A percentile compares a stretch with the other conserved stretches of the same genome.
phyloP scores from a whole-genome alignment of 2,797 vertebrate genomes.

The Arnoldichthys spilopterus region DNA sequence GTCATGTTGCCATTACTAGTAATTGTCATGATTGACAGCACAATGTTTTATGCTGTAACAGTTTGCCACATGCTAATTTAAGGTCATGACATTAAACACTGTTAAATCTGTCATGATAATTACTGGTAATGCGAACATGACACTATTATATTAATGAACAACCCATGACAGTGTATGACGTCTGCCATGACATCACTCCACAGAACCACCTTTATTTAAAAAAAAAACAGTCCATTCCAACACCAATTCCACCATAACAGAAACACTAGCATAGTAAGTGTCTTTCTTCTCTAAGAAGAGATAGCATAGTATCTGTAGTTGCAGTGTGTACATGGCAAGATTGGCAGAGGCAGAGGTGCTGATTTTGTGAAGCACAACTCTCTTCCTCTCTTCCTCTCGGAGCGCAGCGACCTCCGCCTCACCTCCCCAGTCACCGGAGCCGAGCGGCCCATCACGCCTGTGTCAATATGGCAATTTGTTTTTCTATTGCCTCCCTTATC shows the following conservation, averaged over 20 bases:
- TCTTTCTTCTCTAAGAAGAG: slow-evolving; percentile 24
- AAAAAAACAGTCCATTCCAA: not conserved
- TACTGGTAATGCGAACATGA: too few relatives aligned
- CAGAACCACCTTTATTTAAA: not conserved
- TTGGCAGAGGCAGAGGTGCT: slow-evolving; percentile 49
- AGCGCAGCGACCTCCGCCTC: slow-evolving; percentile 70
- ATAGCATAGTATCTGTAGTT: slow-evolving; percentile 36
- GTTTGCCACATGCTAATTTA: too few relatives aligned
- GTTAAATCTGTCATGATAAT: too few relatives aligned
- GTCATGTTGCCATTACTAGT: too few relatives aligned
- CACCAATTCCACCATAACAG: slow-evolving; percentile 11
- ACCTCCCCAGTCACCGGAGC: slow-evolving; percentile 75
- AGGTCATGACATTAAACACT: too few relatives aligned
- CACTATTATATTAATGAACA: too few relatives aligned
- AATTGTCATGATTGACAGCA: too few relatives aligned
- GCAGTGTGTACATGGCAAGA: slow-evolving; percentile 38
- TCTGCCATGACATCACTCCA: not conserved
- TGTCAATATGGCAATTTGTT: slow-evolving; percentile 83
- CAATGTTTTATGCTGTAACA: too few relatives aligned
- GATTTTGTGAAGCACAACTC: slow-evolving; percentile 52
- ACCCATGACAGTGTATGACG: too few relatives aligned
- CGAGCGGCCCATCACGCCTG: slow-evolving; percentile 73
- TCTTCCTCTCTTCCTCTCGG: slow-evolving; percentile 51
- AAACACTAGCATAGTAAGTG: slow-evolving; percentile 19
- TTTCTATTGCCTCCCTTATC: slow-evolving; percentile 80